A percentile compares a stretch with the other conserved stretches of the same genome.
Conservation (phyloP, 2,888 invertebrate species). For the Cancer borealis region DNA sequence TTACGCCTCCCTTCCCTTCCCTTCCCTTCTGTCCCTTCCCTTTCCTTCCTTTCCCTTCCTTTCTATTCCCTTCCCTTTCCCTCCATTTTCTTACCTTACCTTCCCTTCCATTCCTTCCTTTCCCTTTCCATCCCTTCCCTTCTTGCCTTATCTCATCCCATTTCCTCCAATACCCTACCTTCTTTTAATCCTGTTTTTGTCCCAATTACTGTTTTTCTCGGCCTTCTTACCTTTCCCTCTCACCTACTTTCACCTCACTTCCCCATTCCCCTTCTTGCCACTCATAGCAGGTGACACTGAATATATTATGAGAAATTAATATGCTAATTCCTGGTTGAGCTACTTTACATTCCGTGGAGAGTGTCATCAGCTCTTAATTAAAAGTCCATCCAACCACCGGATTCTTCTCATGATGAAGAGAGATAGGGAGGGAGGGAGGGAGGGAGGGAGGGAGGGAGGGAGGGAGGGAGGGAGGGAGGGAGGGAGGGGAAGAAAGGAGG, state of each 20-base stretch:
- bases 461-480: neutral
- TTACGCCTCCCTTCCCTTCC: no score
- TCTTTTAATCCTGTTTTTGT: no score
- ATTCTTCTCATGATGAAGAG: slow-evolving; percentile 20
- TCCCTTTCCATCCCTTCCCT: neutral
- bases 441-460: neutral
- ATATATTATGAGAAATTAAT: slow-evolving; percentile 12
- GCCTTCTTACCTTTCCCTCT: neutral
- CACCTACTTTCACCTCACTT: neutral
- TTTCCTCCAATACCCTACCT: neutral
- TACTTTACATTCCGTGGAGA: slow-evolving; percentile 3
- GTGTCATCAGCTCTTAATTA: slow-evolving; percentile 20
- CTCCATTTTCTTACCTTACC: no score
- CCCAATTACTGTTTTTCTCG: no score
- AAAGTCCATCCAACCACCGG: slow-evolving; percentile 9
- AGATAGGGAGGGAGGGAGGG: neutral
- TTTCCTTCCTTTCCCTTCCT: no score
- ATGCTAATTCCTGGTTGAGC: slow-evolving; percentile 10
- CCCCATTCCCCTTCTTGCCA: neutral
- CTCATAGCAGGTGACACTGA: neutral
- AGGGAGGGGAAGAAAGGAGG: neutral
- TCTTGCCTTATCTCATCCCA: no score
- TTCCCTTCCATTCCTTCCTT: neutral
- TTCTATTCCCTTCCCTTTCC: no score
- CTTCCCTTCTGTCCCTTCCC: no score